phyloP scores from a whole-genome alignment of 2,888 invertebrate species.

The Oeneis ivallda region DNA sequence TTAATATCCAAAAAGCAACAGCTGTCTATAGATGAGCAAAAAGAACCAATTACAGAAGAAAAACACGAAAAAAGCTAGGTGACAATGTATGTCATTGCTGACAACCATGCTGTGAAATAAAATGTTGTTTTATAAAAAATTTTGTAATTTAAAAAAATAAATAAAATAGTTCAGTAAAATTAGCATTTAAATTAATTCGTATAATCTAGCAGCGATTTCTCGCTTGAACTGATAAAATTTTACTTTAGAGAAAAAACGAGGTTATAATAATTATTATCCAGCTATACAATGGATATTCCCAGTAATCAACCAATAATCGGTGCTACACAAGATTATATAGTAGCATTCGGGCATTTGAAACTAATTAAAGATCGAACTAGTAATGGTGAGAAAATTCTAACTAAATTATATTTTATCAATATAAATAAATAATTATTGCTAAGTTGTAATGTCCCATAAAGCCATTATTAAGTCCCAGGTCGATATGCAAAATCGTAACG shows the following conservation, averaged over 20 bases:
- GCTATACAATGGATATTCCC: conserved; percentile 19
- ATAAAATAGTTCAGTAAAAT: conserved; percentile 12
- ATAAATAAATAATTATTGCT: background rate
- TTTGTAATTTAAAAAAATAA: conserved; percentile 24
- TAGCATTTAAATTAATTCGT: background rate
- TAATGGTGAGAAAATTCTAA: conserved; percentile 27
- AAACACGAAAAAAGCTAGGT: background rate
- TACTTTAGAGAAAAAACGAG: no score
- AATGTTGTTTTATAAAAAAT: conserved; percentile 24
- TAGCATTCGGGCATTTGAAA: conserved; percentile 37
- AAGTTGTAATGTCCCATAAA: no score
- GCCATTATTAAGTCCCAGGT: no score
- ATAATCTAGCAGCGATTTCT: background rate
- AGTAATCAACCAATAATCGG: conserved; percentile 4
- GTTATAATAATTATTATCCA: background rate
- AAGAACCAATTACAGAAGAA: conserved; percentile 17
- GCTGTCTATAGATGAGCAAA: conserved; percentile 18
- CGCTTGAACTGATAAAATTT: no score
- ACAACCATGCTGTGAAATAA: conserved; percentile 10
- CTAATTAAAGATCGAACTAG: conserved; percentile 30
- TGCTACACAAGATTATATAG: conserved; percentile 33
- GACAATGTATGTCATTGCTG: background rate
- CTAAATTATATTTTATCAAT: background rate
- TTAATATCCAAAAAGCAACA: conserved; percentile 37
- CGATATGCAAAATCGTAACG: no score